Evolutionary conservation across 1,140 invertebrate species (phyloP), one percentile per base, ranked within the genome.

Genomic region (Melanaphis sacchari): DNA sequence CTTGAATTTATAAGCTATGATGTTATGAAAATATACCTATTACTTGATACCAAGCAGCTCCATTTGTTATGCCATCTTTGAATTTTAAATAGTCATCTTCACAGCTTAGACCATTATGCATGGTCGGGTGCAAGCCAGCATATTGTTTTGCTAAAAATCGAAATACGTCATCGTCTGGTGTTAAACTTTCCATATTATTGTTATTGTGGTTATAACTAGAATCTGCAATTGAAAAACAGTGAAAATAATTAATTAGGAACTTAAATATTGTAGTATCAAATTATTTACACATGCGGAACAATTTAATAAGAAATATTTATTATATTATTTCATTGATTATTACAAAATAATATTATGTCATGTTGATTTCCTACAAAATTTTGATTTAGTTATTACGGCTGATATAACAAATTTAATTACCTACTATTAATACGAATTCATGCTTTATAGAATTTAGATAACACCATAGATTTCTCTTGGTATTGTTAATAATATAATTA

Each of bases 131-230:
- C 89, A 96, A 96, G 81, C 97, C 96, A 0, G 98, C 97, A 95
- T 99, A 99, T 22, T 96, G 95, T 90, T 96, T 96, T 0, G 99
- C 98, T 82, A 99, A 95, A 94, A 97, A 96, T 94, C 97, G 97
- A 95, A 99, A 99, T 5, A 99, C 94, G 5, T 95, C 95, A 95
- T 99, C 97, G 95, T 99, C 99, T 0, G 98, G 98, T 11, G 98
- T 97, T 93, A 96, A 96, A 95, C 98, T 97, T 26, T 93, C 92
- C 93, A 93, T 36, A n/a, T n/a, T 31, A 2, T 66, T 36, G n/a
- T 4, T 76, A 76, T 76, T n/a, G 18, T 76, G 15, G 4, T 76
- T 76, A 18, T 36, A 76, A 76, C 15, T n/a, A 76, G 59, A 21
- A n/a, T n/a, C 59, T 76, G 31, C 18, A 15, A 76, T 76, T 76